Conservation (phyloP, 30 jellyfish, hydroid and myxozoan genomes). For the Aurelia sp. region DNA sequence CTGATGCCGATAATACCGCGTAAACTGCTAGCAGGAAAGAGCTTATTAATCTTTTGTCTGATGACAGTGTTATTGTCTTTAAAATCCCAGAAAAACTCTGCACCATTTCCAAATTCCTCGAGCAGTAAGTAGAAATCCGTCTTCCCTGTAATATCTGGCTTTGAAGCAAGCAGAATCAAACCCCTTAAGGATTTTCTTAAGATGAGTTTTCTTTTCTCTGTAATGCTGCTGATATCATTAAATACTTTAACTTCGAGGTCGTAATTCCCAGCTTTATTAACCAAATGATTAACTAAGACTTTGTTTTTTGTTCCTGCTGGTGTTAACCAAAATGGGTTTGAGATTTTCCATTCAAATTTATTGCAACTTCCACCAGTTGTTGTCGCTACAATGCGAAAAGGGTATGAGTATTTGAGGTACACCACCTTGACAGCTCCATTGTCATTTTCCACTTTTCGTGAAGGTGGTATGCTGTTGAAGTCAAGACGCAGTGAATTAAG, state of each 20-base stretch:
- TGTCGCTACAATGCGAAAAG: neutral
- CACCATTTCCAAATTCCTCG: neutral
- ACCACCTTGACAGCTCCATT: neutral
- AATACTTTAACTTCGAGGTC: neutral
- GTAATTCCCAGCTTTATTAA: conserved; percentile 2
- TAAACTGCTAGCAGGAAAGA: conserved; percentile 24
- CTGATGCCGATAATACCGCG: conserved; percentile 3
- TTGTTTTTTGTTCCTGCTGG: neutral
- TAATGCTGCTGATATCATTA: neutral
- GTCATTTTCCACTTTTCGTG: neutral
- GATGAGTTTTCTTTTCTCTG: neutral
- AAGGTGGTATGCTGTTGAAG: conserved; percentile 3
- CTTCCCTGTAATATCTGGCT: neutral
- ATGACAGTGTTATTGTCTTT: conserved; percentile 9
- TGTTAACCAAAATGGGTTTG: neutral
- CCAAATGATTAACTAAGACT: conserved; percentile 1
- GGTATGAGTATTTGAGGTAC: conserved; percentile 8
- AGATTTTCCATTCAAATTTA: conserved; percentile 11
- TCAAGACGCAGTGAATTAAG: neutral
- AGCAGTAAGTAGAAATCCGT: conserved; percentile 16
- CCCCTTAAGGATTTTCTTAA: conserved; percentile 1
- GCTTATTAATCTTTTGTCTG: neutral
- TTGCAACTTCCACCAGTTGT: conserved; percentile 6
- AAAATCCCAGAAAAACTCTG: neutral
- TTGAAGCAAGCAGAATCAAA: neutral